These are phyloP conservation scores for Nasonovia ribisnigri DNA, from an alignment of 2,888 invertebrate species.

Conservation along the genomic window DNA sequence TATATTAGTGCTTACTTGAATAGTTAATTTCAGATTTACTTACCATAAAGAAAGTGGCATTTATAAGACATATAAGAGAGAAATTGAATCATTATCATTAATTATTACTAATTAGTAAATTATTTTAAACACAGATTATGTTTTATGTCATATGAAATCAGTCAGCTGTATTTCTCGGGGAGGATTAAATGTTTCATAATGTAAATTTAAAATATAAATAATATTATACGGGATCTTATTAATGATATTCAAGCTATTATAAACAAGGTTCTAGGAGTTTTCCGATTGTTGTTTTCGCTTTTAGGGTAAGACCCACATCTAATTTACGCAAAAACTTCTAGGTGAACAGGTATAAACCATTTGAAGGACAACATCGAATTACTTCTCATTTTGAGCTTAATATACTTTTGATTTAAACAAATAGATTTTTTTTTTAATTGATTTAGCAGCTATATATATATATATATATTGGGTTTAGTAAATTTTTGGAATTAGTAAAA, in stretches of 20 bases:
- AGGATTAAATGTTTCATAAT: not conserved
- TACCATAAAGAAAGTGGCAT: not conserved
- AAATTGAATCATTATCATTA: not conserved
- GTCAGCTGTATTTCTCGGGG: not conserved
- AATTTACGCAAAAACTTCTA: not conserved
- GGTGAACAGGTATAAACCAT: not conserved
- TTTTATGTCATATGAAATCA: not conserved
- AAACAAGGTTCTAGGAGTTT: not conserved
- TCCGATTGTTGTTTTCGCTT: constrained; percentile 14
- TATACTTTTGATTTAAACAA: not conserved
- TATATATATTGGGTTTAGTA: not conserved
- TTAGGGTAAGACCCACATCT: not conserved
- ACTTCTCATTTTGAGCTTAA: not conserved
- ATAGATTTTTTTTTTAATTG: not conserved
- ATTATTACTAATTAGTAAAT: not conserved
- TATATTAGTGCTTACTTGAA: not conserved
- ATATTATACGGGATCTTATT: not conserved
- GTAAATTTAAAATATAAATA: not conserved
- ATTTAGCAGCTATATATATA: not conserved
- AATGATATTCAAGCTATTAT: not conserved
- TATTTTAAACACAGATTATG: not conserved
- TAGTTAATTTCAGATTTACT: not conserved
- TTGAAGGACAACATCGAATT: not conserved
- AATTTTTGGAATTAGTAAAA: not conserved
- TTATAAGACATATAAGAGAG: not conserved